Conservation (phyloP, 2,797 vertebrate species). For the Parauchenoglanis ngamensis region DNA sequence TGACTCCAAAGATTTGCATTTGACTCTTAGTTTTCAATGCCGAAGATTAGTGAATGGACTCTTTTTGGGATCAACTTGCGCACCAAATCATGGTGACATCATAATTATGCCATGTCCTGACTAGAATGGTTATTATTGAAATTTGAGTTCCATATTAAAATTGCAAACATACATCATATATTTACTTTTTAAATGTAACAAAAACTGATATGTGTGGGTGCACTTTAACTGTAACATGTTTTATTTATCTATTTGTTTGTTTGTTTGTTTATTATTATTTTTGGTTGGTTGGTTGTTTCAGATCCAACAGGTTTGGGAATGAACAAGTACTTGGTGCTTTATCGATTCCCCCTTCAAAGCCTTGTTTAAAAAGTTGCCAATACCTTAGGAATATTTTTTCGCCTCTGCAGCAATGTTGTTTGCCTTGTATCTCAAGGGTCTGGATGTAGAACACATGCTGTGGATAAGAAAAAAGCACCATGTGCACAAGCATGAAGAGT, state of each 20-base stretch:
- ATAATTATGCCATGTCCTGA: no score
- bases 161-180: neutral
- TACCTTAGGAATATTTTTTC: constrained; percentile 40
- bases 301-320: neutral
- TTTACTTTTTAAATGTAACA: neutral
- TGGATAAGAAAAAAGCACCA: constrained; percentile 13
- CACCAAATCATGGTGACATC: no score
- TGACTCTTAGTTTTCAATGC: no score
- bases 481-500: constrained; percentile 10
- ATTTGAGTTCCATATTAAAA: neutral
- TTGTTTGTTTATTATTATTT: neutral
- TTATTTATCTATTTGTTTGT: no score
- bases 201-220: neutral
- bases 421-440: constrained; percentile 40
- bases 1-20: no score
- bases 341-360: constrained; percentile 50
- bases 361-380: constrained; percentile 40
- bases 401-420: constrained; percentile 38
- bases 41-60: no score
- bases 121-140: no score
- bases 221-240: neutral
- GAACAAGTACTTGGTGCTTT: neutral
- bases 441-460: constrained; percentile 36
- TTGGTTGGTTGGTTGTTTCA: neutral
- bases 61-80: no score